A percentile compares a stretch with the other conserved stretches of the same genome.
Conservation (phyloP, 1,140 invertebrate species). For the Anastrepha ludens region DNA sequence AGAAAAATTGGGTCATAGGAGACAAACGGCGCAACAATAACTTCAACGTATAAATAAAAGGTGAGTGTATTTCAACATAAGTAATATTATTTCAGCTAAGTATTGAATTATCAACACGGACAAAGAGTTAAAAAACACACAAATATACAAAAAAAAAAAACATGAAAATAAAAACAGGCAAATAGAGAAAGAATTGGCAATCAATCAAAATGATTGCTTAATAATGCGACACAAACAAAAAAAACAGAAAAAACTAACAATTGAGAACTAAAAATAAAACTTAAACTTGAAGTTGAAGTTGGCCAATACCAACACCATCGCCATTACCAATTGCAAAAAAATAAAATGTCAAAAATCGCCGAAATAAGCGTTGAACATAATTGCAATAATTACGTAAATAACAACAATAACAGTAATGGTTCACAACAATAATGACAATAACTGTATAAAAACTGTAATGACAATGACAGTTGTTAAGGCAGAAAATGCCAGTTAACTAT, state of each 20-base stretch:
- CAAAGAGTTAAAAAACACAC: neutral
- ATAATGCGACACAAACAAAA: slow-evolving; percentile 68
- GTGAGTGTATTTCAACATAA: slow-evolving; percentile 56
- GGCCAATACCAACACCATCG: slow-evolving; percentile 29
- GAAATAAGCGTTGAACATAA: slow-evolving; percentile 57
- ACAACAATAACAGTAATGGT: slow-evolving; percentile 15
- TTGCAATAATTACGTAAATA: slow-evolving; percentile 59
- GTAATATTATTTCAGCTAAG: neutral
- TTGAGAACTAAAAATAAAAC: slow-evolving; percentile 63
- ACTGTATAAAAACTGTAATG: slow-evolving; percentile 18
- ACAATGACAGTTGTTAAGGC: slow-evolving; percentile 26
- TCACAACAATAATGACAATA: slow-evolving; percentile 54
- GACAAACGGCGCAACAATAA: slow-evolving; percentile 63
- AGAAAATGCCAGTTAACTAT: slow-evolving; percentile 51
- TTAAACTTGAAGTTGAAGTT: neutral
- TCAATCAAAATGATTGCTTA: slow-evolving; percentile 73
- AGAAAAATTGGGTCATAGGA: slow-evolving; percentile 56
- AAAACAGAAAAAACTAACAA: slow-evolving; percentile 64
- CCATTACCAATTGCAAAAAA: slow-evolving; percentile 52
- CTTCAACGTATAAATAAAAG: slow-evolving; percentile 63
- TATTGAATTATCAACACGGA: slow-evolving; percentile 18
- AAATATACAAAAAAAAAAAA: neutral
- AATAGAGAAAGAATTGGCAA: slow-evolving; percentile 69
- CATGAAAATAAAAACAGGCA: slow-evolving; percentile 56
- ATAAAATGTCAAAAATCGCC: slow-evolving; percentile 58